Evolutionary conservation across 2,797 vertebrate genomes (phyloP).

Genomic region (Echiichthys vipera): DNA sequence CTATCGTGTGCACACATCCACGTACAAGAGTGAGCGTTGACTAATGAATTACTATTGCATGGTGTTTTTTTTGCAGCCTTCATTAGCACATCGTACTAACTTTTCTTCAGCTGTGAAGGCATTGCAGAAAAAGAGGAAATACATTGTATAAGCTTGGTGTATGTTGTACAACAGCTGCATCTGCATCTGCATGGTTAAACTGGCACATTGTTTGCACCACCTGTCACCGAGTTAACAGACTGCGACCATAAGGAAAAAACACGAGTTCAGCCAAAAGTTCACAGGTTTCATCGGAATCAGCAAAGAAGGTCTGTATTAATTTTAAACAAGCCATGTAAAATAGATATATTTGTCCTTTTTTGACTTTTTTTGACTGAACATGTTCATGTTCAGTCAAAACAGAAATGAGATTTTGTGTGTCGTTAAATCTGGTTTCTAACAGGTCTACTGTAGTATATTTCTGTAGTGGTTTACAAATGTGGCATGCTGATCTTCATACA

Average conservation of each 20-base stretch:
- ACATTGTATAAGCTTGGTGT: not conserved
- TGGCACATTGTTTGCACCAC: not conserved
- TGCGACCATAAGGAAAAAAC: not conserved
- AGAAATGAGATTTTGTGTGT: not conserved
- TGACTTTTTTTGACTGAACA: no score
- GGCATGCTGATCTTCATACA: not conserved
- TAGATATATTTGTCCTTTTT: not conserved
- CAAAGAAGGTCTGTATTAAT: not conserved
- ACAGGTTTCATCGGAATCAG: not conserved
- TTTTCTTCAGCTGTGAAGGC: not conserved
- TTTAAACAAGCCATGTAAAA: not conserved
- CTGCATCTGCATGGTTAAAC: slow-evolving; percentile 21
- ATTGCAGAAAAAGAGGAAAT: slow-evolving; percentile 17
- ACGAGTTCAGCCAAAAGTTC: not conserved
- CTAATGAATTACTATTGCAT: not conserved
- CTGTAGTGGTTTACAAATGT: not conserved
- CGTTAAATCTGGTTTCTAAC: not conserved
- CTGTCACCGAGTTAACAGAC: slow-evolving; percentile 28
- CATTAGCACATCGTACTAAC: no score
- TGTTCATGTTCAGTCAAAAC: not conserved
- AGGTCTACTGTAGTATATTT: not conserved
- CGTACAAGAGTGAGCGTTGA: slow-evolving; percentile 1
- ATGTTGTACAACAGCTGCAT: not conserved
- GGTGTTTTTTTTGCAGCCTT: not conserved
- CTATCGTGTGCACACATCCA: not conserved